Conservation (phyloP, 2,888 invertebrate species). For the Eupithecia vulgata region DNA sequence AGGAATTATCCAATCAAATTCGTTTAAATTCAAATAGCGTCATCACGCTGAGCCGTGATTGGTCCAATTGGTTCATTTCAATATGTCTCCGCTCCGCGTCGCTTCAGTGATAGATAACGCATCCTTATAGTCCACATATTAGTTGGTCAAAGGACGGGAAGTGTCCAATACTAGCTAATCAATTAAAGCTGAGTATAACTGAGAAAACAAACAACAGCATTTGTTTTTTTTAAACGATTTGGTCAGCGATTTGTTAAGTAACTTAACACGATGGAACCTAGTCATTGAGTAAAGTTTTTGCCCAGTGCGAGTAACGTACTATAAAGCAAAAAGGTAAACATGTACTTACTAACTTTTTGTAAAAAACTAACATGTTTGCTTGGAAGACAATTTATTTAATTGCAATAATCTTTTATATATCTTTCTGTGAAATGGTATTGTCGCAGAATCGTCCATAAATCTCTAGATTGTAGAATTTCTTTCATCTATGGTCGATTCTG, state of each 20-base stretch:
- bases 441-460: too few relatives aligned
- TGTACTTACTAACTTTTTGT: background rate
- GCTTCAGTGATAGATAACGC: background rate
- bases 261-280: background rate
- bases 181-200: background rate
- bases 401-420: background rate
- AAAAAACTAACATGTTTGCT: background rate
- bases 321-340: too few relatives aligned
- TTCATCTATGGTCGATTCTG: too few relatives aligned
- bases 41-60: background rate
- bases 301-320: too few relatives aligned
- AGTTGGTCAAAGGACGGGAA: background rate
- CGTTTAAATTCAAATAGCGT: background rate
- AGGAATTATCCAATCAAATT: background rate
- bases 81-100: background rate
- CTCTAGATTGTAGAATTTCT: too few relatives aligned
- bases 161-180: background rate
- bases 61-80: background rate
- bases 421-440: background rate
- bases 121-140: too few relatives aligned
- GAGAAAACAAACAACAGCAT: background rate
- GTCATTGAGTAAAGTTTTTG: background rate
- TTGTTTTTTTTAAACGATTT: background rate
- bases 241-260: background rate
- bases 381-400: background rate